phyloP scores from a whole-genome alignment of 1,140 invertebrate genomes.

The Brachionus koreanus region DNA sequence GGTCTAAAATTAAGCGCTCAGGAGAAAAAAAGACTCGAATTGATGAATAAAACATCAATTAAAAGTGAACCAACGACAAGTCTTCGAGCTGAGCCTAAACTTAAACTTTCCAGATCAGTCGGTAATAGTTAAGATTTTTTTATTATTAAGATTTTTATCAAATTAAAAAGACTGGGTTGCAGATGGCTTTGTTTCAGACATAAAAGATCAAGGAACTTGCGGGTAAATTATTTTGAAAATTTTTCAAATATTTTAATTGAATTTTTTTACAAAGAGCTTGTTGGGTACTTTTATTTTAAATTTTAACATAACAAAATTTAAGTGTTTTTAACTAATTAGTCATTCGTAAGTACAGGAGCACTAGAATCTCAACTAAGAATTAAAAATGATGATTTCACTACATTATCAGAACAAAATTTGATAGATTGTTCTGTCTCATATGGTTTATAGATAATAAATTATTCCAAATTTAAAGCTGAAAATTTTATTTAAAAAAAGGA shows the following conservation, averaged over 20 bases:
- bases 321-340: neutral
- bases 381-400: neutral
- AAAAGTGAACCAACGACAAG: neutral
- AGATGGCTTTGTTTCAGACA: slow-evolving; percentile 78
- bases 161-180: slow-evolving; percentile 74
- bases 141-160: neutral
- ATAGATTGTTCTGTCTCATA: slow-evolving; percentile 40
- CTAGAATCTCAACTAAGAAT: slow-evolving; percentile 11
- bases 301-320: neutral
- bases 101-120: slow-evolving; percentile 16
- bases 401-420: slow-evolving; percentile 40
- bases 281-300: slow-evolving; percentile 3
- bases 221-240: slow-evolving; percentile 54
- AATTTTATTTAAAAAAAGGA: neutral
- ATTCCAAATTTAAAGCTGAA: neutral
- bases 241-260: neutral
- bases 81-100: neutral
- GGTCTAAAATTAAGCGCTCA: neutral
- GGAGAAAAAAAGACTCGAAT: neutral
- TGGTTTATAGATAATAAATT: neutral
- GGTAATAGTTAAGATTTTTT: neutral
- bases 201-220: slow-evolving; percentile 74
- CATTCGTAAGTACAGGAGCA: slow-evolving; percentile 40
- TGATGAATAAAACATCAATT: neutral
- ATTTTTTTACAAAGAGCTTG: slow-evolving; percentile 16